Conservation (phyloP, 2,797 vertebrate genomes). For the Halcyon smyrnensis region DNA sequence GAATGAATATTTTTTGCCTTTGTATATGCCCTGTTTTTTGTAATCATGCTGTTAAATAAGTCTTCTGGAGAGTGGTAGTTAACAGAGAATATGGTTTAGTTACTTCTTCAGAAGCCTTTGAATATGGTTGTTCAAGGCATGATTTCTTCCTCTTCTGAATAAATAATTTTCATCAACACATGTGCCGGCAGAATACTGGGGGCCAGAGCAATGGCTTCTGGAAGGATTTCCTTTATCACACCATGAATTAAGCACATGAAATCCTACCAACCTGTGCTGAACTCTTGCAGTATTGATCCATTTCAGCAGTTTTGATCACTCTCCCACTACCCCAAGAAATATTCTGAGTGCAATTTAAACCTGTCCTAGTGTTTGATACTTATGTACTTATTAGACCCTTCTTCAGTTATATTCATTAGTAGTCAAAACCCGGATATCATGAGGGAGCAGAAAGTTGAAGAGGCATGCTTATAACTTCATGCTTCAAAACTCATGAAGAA, state of each 20-base stretch:
- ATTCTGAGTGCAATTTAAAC: neutral
- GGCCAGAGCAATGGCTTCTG: neutral
- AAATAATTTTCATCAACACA: neutral
- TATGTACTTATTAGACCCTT: neutral
- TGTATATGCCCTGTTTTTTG: neutral
- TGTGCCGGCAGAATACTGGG: fast-evolving
- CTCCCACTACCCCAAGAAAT: neutral
- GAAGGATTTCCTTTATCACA: neutral
- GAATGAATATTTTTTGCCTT: conserved; percentile 3
- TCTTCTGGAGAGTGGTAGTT: neutral
- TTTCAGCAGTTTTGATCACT: neutral
- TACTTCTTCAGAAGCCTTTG: neutral
- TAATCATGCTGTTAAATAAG: neutral
- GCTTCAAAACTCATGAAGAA: neutral
- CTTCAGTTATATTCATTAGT: neutral
- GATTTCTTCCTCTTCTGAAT: neutral
- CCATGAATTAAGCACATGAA: neutral
- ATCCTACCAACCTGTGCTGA: neutral
- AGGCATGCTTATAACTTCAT: neutral
- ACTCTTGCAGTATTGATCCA: neutral
- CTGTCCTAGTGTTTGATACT: neutral
- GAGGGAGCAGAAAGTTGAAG: neutral
- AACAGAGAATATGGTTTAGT: neutral
- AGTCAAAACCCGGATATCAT: neutral
- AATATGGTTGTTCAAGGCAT: neutral